phyloP scores from a whole-genome alignment of 37 sponge, comb jelly and placozoan genomes.

The Eunapius fragilis region DNA sequence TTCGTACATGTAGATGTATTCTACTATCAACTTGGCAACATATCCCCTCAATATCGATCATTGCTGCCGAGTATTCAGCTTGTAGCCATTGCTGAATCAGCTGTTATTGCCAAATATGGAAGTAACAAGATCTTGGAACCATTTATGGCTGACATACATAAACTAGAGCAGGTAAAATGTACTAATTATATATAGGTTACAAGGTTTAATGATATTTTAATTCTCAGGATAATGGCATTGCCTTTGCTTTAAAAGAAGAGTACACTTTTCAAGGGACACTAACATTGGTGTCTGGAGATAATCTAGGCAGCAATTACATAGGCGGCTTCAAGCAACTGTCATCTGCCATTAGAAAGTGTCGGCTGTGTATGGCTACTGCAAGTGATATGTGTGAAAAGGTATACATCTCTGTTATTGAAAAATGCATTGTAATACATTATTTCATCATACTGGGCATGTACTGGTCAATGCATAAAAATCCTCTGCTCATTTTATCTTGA shows the following conservation, averaged over 20 bases:
- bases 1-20: conserved; percentile 25
- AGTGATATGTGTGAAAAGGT: conserved; percentile 54
- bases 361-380: conserved; percentile 52
- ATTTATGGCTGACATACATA: conserved; percentile 23
- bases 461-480: no score
- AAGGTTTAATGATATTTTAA: background rate
- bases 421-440: background rate
- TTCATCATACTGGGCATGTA: background rate
- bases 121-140: conserved; percentile 39
- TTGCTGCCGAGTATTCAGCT: conserved; percentile 32
- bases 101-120: conserved; percentile 35
- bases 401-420: background rate
- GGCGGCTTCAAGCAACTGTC: conserved; percentile 58
- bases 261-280: conserved; percentile 41
- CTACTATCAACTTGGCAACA: conserved; percentile 51
- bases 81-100: conserved; percentile 19
- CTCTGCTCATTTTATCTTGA: no score
- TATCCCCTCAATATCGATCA: conserved; percentile 42
- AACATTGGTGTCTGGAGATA: conserved; percentile 53
- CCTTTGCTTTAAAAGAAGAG: conserved; percentile 4
- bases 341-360: conserved; percentile 54
- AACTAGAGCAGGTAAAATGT: conserved; percentile 40
- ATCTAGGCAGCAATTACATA: conserved; percentile 30
- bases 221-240: conserved; percentile 34
- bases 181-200: background rate